A percentile compares a stretch with the other conserved stretches of the same genome.
These are phyloP conservation scores for Chiloscyllium punctatum DNA, from an alignment of 2,797 vertebrate species.

Conservation along the genomic window DNA sequence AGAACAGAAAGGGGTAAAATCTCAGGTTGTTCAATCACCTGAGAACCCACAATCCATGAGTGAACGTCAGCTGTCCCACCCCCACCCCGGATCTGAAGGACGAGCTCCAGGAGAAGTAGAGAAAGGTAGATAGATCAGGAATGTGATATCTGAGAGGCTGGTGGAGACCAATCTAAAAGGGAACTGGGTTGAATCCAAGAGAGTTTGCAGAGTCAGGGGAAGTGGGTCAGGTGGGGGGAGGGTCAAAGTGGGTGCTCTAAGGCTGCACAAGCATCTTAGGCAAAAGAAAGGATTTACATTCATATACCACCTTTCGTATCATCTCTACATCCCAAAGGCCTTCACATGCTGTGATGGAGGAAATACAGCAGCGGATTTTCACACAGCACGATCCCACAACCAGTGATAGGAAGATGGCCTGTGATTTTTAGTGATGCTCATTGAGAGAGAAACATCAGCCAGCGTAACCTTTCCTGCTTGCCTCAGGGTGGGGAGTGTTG, in stretches of 20 bases:
- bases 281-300: background rate
- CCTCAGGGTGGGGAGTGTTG: no score
- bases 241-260: no score
- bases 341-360: background rate
- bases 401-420: background rate
- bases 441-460: background rate
- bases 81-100: no score
- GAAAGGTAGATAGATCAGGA: background rate
- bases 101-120: no score
- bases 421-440: background rate
- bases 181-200: background rate
- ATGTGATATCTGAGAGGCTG: background rate
- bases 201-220: background rate
- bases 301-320: background rate
- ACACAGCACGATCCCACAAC: background rate
- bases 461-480: background rate
- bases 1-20: no score
- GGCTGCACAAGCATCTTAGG: no score
- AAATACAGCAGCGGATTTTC: background rate
- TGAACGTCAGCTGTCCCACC: no score
- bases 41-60: no score
- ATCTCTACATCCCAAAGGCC: background rate
- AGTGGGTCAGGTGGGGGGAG: background rate
- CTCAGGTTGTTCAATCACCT: no score
- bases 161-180: background rate